Evolutionary conservation across 1,140 invertebrate species (phyloP).

Genomic region (Drosophila melanogaster): DNA sequence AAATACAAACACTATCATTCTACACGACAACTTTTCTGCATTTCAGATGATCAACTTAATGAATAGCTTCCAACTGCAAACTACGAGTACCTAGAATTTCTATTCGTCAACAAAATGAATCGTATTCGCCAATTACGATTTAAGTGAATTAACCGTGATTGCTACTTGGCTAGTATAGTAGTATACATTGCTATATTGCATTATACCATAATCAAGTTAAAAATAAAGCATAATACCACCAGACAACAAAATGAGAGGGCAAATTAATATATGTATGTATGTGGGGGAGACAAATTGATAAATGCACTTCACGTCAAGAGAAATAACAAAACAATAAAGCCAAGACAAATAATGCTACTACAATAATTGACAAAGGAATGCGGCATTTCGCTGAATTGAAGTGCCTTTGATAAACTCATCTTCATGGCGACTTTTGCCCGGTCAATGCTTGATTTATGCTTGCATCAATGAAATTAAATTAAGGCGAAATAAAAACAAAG

Average conservation of each 20-base stretch:
- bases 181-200: constrained; percentile 9
- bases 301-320: constrained; percentile 53
- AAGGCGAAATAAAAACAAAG: constrained; percentile 57
- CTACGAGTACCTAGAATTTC: constrained; percentile 2
- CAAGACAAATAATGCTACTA: constrained; percentile 37
- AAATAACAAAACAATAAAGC: constrained; percentile 53
- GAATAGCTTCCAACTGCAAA: not conserved
- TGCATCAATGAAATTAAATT: constrained; percentile 71
- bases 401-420: constrained; percentile 71
- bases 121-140: constrained; percentile 24
- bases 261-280: constrained; percentile 24
- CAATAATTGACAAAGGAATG: constrained; percentile 72
- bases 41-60: not conserved
- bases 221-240: constrained; percentile 71
- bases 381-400: constrained; percentile 68
- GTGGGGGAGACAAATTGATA: constrained; percentile 39
- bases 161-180: constrained; percentile 4
- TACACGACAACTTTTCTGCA: not conserved
- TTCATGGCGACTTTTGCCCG: constrained; percentile 31
- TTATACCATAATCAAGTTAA: constrained; percentile 66
- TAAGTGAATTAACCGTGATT: constrained; percentile 49
- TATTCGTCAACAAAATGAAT: constrained; percentile 1
- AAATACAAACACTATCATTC: constrained; percentile 22
- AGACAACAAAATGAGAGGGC: constrained; percentile 20
- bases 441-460: constrained; percentile 75